A percentile compares a stretch with the other conserved stretches of the same genome.
Conservation (phyloP, 2,797 vertebrate genomes). For the Arctocebus calabarensis region DNA sequence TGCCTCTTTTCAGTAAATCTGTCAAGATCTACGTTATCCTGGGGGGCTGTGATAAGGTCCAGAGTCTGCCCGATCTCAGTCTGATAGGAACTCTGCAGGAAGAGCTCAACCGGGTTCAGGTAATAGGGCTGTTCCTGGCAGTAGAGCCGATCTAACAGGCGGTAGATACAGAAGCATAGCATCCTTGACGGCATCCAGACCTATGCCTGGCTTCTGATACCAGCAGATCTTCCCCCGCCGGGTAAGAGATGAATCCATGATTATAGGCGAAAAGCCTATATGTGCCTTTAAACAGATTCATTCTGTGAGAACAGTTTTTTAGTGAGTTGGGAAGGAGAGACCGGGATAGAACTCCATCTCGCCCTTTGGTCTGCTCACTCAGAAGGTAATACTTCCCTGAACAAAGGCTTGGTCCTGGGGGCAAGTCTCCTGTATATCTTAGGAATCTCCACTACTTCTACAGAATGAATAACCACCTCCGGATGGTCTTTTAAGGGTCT, state of each 20-base stretch:
- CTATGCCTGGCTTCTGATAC: slow-evolving; percentile 94
- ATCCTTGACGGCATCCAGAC: slow-evolving; percentile 96
- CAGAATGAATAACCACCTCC: too few species aligned
- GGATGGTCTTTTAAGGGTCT: too few species aligned
- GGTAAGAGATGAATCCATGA: slow-evolving; percentile 95
- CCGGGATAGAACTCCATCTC: too few species aligned
- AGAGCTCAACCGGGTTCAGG: slow-evolving; percentile 94
- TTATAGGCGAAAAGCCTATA: too few species aligned
- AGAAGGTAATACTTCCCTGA: too few species aligned
- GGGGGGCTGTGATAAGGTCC: slow-evolving; percentile 94
- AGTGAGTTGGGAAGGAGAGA: too few species aligned
- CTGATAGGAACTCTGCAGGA: slow-evolving; percentile 93
- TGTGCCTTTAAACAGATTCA: too few species aligned
- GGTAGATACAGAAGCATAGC: slow-evolving; percentile 93
- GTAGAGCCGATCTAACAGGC: slow-evolving; percentile 91
- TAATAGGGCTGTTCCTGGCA: slow-evolving; percentile 93
- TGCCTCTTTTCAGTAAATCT: slow-evolving; percentile 96
- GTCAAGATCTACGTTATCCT: slow-evolving; percentile 91
- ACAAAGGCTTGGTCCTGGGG: too few species aligned
- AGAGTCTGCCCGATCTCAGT: slow-evolving; percentile 95
- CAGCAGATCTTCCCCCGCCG: slow-evolving; percentile 95
- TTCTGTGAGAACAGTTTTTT: too few species aligned
- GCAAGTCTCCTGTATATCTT: too few species aligned
- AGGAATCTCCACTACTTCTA: too few species aligned
- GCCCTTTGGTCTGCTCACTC: too few species aligned